These are phyloP conservation scores for Archips xylosteana DNA, from an alignment of 2,888 invertebrate genomes.

Conservation along the genomic window DNA sequence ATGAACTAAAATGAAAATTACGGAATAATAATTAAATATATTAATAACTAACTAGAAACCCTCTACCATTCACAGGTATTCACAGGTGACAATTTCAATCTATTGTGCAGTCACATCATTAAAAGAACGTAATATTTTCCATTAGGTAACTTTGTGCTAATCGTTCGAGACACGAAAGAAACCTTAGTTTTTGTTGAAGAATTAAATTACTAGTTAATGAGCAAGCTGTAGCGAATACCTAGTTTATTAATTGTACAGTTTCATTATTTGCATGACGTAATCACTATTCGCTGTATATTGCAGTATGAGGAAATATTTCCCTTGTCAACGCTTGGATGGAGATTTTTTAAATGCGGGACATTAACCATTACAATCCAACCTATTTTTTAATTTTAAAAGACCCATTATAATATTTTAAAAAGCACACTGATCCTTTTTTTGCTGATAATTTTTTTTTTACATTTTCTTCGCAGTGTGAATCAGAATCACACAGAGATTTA, in stretches of 20 bases:
- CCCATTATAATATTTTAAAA: too few species aligned
- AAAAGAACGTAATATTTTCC: slow-evolving; percentile 7
- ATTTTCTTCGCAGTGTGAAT: too few species aligned
- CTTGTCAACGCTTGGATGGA: not conserved
- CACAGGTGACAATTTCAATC: not conserved
- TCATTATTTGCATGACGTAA: slow-evolving; percentile 50
- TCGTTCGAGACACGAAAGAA: slow-evolving; percentile 57
- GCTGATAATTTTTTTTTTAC: too few species aligned
- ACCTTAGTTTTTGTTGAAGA: slow-evolving; percentile 42
- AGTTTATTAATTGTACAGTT: slow-evolving; percentile 43
- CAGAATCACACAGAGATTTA: too few species aligned
- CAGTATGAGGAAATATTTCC: not conserved
- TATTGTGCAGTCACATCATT: slow-evolving; percentile 14
- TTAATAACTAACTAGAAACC: too few species aligned
- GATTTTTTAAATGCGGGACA: not conserved
- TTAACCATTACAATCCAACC: too few species aligned
- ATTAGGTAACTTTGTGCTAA: slow-evolving; percentile 40
- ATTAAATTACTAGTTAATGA: slow-evolving; percentile 12
- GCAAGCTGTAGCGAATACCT: slow-evolving; percentile 26
- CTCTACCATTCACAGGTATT: too few species aligned
- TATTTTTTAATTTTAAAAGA: too few species aligned
- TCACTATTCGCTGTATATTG: not conserved
- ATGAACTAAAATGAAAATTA: too few species aligned
- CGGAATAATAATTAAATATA: too few species aligned
- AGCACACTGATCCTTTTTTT: too few species aligned